These are phyloP conservation scores for Ctenoplectra terminalis DNA, from an alignment of 1,140 invertebrate genomes.

Conservation along the genomic window DNA sequence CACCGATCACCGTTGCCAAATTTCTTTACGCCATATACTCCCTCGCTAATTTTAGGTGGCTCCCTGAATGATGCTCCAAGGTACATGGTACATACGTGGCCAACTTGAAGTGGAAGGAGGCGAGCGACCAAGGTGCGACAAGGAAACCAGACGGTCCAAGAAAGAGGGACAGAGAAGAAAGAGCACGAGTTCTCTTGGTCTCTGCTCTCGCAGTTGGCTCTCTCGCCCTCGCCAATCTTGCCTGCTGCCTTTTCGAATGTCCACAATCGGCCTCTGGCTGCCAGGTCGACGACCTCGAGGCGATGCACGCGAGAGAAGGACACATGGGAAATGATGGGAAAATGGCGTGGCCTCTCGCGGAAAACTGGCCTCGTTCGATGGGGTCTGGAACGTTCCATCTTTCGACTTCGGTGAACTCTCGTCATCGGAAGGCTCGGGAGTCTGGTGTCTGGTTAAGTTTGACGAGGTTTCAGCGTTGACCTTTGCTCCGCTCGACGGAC, in stretches of 20 bases:
- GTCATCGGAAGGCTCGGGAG: background rate
- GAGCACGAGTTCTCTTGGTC: background rate
- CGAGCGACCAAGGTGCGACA: background rate
- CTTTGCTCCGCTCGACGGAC: background rate
- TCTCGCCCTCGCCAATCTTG: constrained; percentile 64
- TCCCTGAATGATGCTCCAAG: constrained; percentile 72
- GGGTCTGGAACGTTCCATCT: background rate
- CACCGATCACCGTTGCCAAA: constrained; percentile 59
- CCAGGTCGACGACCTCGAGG: constrained; percentile 66
- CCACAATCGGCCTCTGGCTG: constrained; percentile 66
- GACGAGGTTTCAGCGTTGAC: background rate
- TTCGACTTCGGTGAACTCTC: background rate
- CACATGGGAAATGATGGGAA: constrained; percentile 32
- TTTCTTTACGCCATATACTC: constrained; percentile 70
- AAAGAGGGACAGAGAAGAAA: background rate
- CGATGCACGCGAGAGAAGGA: constrained; percentile 26
- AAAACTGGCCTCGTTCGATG: background rate
- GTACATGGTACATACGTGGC: constrained; percentile 29
- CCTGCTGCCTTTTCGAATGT: constrained; percentile 72
- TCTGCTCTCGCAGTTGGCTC: constrained; percentile 15
- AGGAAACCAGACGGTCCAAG: background rate
- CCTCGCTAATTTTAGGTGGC: constrained; percentile 74
- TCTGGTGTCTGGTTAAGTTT: no score
- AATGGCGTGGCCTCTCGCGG: background rate
- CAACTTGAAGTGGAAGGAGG: constrained; percentile 17